These are phyloP conservation scores for Trachelus troglodyta DNA, from an alignment of 2,888 invertebrate species.

Conservation along the genomic window DNA sequence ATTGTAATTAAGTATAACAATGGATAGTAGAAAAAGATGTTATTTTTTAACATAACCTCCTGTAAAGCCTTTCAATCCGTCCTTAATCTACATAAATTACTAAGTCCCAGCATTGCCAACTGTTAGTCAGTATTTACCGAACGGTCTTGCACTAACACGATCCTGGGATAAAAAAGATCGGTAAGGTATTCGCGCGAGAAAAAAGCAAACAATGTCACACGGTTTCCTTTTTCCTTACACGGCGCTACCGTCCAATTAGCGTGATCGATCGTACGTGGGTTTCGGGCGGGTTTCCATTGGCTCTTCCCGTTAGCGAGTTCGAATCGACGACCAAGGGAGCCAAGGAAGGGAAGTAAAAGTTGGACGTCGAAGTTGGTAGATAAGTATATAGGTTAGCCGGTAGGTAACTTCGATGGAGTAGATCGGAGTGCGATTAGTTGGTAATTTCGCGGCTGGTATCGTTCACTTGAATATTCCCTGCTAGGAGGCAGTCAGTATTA, in stretches of 20 bases:
- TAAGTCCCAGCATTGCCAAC: neutral
- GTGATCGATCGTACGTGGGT: neutral
- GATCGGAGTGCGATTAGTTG: neutral
- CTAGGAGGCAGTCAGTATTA: neutral
- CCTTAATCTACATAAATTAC: neutral
- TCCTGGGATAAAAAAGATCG: neutral
- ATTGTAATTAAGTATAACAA: neutral
- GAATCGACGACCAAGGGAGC: neutral
- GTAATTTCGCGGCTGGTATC: neutral
- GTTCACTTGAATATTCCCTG: neutral
- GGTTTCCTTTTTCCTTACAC: neutral
- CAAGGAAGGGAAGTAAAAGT: neutral
- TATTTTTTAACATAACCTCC: neutral
- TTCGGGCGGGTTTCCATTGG: neutral
- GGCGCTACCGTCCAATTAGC: neutral
- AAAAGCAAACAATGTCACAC: neutral
- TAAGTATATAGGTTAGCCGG: neutral
- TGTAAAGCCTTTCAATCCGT: neutral
- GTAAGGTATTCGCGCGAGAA: neutral
- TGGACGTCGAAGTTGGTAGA: neutral
- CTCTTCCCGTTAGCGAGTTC: neutral
- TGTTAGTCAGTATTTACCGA: neutral
- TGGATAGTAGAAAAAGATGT: neutral
- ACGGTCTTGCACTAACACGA: neutral
- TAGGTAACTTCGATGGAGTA: neutral